A percentile compares a stretch with the other conserved stretches of the same genome.
Conservation (phyloP, 2,888 invertebrate species). For the Eudasyphora cyanicolor region DNA sequence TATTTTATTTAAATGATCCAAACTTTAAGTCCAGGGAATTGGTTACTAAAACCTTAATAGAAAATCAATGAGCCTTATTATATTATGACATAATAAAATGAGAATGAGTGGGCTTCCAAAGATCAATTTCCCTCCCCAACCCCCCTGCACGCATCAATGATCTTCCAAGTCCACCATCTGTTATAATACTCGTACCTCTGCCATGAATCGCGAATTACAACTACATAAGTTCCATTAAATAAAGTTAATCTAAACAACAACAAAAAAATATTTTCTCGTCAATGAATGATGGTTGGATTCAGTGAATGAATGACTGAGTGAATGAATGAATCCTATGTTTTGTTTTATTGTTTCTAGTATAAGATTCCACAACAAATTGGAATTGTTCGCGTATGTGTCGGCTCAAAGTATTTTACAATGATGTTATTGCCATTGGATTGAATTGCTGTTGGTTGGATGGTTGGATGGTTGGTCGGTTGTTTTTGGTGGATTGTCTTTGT, state of each 20-base stretch:
- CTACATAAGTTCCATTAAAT: not conserved
- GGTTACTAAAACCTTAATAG: no score
- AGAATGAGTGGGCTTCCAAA: no score
- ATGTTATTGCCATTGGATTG: no score
- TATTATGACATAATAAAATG: no score
- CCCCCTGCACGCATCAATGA: not conserved
- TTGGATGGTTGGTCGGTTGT: no score
- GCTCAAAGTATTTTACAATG: constrained; percentile 9
- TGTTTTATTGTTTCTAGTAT: not conserved
- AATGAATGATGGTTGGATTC: not conserved
- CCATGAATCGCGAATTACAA: not conserved
- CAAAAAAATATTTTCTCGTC: not conserved
- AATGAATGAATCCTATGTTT: not conserved
- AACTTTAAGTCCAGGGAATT: no score
- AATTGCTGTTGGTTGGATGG: no score
- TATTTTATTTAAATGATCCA: no score
- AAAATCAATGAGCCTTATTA: no score
- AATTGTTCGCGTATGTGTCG: not conserved
- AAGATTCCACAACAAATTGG: constrained; percentile 13
- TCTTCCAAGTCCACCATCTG: constrained; percentile 2
- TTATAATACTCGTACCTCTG: no score
- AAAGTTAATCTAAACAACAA: no score
- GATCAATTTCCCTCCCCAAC: not conserved
- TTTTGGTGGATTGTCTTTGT: not conserved
- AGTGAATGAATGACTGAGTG: not conserved